These are phyloP conservation scores for Endotricha flammealis DNA, from an alignment of 2,888 invertebrate genomes.

Conservation along the genomic window DNA sequence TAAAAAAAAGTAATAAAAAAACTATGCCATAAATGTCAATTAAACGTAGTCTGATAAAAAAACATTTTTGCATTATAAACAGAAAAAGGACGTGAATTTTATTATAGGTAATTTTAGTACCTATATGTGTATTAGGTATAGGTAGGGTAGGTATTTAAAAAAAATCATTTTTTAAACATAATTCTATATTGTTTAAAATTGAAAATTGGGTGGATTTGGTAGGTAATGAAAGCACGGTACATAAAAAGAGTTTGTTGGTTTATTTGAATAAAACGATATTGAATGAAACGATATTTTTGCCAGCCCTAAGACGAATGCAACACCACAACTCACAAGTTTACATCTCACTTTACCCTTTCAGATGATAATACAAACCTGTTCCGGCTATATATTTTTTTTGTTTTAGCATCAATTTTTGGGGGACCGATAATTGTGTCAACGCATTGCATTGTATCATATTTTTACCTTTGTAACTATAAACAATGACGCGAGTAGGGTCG, in stretches of 20 bases:
- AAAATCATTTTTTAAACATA: no score
- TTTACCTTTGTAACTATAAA: slow-evolving; percentile 53
- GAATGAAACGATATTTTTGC: slow-evolving; percentile 6
- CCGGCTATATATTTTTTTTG: slow-evolving; percentile 64
- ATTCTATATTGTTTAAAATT: no score
- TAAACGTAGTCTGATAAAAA: no score
- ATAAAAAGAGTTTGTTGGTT: not conserved
- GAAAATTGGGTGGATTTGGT: no score
- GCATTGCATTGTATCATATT: slow-evolving; percentile 44
- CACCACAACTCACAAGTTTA: slow-evolving; percentile 61
- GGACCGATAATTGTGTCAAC: slow-evolving; percentile 71
- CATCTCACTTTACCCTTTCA: slow-evolving; percentile 72
- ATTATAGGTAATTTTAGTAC: no score
- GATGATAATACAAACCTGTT: slow-evolving; percentile 75
- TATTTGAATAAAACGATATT: not conserved
- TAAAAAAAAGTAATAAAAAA: no score
- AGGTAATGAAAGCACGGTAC: no score
- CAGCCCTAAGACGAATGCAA: slow-evolving; percentile 50
- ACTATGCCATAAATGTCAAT: no score
- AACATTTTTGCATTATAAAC: no score
- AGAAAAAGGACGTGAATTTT: no score
- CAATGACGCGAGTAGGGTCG: slow-evolving; percentile 48
- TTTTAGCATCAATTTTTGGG: slow-evolving; percentile 54
- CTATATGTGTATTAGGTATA: no score
- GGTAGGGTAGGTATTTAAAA: no score